phyloP scores from a whole-genome alignment of 2,888 invertebrate species.

The Pterostichus madidus region DNA sequence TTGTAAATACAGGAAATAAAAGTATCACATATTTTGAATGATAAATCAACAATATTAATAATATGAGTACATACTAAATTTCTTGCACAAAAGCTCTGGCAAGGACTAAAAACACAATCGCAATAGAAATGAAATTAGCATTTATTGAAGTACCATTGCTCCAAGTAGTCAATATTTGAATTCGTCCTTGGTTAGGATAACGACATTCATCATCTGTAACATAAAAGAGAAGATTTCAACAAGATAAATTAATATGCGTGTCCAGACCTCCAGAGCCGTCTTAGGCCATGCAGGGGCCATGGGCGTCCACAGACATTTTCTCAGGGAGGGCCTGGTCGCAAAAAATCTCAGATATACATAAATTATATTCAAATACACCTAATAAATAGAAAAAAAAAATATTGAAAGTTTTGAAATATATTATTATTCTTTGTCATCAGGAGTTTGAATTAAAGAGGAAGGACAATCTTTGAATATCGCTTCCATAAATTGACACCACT shows the following conservation, averaged over 20 bases:
- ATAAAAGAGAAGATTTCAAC: constrained; percentile 48
- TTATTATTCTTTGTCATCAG: too few relatives aligned
- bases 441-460: too few relatives aligned
- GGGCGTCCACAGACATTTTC: too few relatives aligned
- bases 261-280: too few relatives aligned
- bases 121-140: constrained; percentile 18
- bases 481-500: too few relatives aligned
- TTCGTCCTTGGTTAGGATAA: constrained; percentile 82
- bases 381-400: too few relatives aligned
- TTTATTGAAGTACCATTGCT: constrained; percentile 17
- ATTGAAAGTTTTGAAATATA: too few relatives aligned
- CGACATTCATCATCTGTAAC: constrained; percentile 83
- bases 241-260: constrained; percentile 62
- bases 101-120: not conserved
- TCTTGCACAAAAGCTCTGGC: not conserved
- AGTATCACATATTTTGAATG: not conserved
- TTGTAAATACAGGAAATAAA: not conserved
- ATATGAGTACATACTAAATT: not conserved
- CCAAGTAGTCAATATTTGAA: constrained; percentile 72
- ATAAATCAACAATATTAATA: not conserved
- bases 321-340: too few relatives aligned
- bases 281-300: too few relatives aligned
- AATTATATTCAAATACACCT: too few relatives aligned
- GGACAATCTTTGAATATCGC: too few relatives aligned
- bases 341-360: too few relatives aligned